phyloP scores from a whole-genome alignment of 2,888 invertebrate genomes.

The Drosophila formosana region DNA sequence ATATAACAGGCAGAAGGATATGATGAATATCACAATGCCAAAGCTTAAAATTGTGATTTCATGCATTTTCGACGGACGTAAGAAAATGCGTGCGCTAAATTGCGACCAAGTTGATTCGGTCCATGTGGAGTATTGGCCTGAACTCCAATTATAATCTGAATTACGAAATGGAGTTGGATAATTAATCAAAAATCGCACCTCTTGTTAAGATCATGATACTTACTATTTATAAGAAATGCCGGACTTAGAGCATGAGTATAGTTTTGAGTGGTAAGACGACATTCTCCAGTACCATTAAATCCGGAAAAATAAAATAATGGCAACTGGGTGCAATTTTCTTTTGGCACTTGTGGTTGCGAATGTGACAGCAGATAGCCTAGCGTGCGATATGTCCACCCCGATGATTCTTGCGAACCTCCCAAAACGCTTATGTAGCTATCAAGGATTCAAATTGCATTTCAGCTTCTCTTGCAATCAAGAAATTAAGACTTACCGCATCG shows the following conservation, averaged over 20 bases:
- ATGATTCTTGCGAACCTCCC: conserved; percentile 82
- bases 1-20: conserved; percentile 84
- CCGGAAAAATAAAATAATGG: conserved; percentile 89
- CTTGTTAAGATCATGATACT: neutral
- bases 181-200: neutral
- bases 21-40: conserved; percentile 83
- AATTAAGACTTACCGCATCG: conserved; percentile 75
- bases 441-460: neutral
- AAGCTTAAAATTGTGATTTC: conserved; percentile 83
- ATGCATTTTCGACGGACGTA: conserved; percentile 87
- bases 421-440: conserved; percentile 84
- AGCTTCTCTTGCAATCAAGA: neutral
- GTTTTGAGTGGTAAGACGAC: conserved; percentile 91
- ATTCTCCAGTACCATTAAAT: conserved; percentile 89
- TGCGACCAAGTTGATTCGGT: conserved; percentile 94
- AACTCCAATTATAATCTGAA: conserved; percentile 91
- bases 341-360: conserved; percentile 66
- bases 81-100: conserved; percentile 91
- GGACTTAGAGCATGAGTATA: conserved; percentile 92
- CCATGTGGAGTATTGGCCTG: conserved; percentile 93
- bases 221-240: conserved; percentile 91
- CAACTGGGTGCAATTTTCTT: conserved; percentile 85
- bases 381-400: conserved; percentile 84
- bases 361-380: conserved; percentile 83
- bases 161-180: neutral